Base-by-base conservation (phyloP, 2,113 vertebrate species). In the Corvus hawaiiensis region DNA sequence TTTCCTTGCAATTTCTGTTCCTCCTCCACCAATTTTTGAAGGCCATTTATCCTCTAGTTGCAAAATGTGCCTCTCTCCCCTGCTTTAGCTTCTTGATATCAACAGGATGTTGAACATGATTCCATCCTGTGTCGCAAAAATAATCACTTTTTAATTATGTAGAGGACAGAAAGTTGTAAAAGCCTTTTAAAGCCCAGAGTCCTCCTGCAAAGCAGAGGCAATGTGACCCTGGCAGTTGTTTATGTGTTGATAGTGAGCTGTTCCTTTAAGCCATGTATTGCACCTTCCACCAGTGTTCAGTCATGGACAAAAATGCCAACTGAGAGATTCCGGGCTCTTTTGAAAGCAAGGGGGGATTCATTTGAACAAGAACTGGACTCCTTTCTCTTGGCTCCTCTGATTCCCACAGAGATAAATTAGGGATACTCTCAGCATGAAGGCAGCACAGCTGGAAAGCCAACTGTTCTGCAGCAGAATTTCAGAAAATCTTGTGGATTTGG, bases 141-240 rank as follows among this genome's bases (percentile, higher is more conserved):
- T 94, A 95, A 96, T 90, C 46, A 43, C 90, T 69, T 80, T 86
- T 94, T 93, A 95, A 95, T 97, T 93, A 59, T 44, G 54, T 55
- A 81, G 84, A 84, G 51, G 74, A 80, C 58, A 71, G 56, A 39
- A 61, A 35, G 41, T 35, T 54, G 74, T 52, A 71, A 91, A 92
- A 94, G 54, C 81, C 46, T 76, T 77, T 97, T 63, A 71, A 72
- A 93, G 43, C 75, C 43, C 48, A 6, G 39, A 87, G 35, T 88
- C n/a, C 41, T 68, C 52, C 87, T 84, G 80, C 91, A 92, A 77
- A 92, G 69, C 80, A 59, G 51, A 49, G 83, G 39, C 51, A 67
- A 12, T 2, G 2, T 24, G 59, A 89, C 49, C 63, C 75, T 55
- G 66, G 39, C 43, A 48, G 74, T 77, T 83, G 52, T 80, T 71